phyloP scores from a whole-genome alignment of 2,888 invertebrate species.

The Bellardia pandia region DNA sequence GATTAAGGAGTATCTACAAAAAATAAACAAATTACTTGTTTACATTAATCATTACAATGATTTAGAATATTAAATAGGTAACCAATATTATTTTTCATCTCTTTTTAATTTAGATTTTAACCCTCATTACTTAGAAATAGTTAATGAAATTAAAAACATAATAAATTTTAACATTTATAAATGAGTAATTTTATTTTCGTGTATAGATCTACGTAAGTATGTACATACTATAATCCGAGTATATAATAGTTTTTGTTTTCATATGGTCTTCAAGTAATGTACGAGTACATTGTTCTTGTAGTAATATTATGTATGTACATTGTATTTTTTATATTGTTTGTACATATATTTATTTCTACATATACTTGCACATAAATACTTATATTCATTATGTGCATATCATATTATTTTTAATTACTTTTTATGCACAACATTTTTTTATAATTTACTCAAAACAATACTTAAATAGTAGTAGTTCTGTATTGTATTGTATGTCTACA shows the following conservation, averaged over 20 bases:
- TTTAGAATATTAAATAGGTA: too few species aligned
- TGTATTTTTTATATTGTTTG: background rate
- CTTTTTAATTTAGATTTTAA: too few species aligned
- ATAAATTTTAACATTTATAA: background rate
- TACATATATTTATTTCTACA: background rate
- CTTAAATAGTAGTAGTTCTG: conserved; percentile 47
- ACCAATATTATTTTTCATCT: too few species aligned
- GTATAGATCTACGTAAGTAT: conserved; percentile 1
- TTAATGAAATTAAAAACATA: too few species aligned
- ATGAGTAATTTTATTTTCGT: background rate
- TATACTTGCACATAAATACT: background rate
- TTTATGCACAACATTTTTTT: conserved; percentile 42
- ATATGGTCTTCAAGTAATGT: background rate
- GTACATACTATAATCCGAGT: background rate
- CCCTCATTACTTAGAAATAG: too few species aligned
- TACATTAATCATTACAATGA: too few species aligned
- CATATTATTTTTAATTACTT: conserved; percentile 39
- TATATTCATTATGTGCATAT: conserved; percentile 64
- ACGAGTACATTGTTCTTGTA: too few species aligned
- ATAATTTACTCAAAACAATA: conserved; percentile 20
- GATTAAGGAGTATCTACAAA: background rate
- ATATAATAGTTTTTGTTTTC: conserved; percentile 6
- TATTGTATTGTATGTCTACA: conserved; percentile 52
- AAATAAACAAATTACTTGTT: background rate
- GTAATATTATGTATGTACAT: background rate